Percentiles rank a stretch among this genome's conserved stretches.
phyloP scores from a whole-genome alignment of 2,888 invertebrate species.

The Brassicogethes aeneus region DNA sequence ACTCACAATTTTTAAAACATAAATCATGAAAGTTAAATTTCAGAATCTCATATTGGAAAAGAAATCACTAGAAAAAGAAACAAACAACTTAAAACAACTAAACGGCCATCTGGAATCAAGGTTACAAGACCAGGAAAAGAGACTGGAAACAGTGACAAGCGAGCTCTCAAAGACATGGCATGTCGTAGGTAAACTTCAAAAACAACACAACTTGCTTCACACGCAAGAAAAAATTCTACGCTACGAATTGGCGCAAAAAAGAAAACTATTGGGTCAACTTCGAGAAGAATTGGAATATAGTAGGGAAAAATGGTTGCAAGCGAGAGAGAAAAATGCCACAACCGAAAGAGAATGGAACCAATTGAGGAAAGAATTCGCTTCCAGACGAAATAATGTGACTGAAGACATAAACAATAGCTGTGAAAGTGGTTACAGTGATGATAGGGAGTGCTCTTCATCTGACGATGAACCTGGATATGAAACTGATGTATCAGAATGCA shows the following conservation, averaged over 20 bases:
- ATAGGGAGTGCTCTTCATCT: constrained; percentile 50
- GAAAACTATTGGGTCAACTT: constrained; percentile 74
- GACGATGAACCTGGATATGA: constrained; percentile 42
- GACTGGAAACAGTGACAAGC: constrained; percentile 67
- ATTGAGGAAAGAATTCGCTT: constrained; percentile 71
- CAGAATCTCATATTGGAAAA: constrained; percentile 80
- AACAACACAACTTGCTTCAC: constrained; percentile 79
- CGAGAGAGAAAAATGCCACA: constrained; percentile 74
- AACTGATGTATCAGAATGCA: constrained; percentile 38
- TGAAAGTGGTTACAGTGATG: constrained; percentile 82
- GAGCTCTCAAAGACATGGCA: constrained; percentile 85
- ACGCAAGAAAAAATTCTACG: constrained; percentile 82
- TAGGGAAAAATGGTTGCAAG: constrained; percentile 77
- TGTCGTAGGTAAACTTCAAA: constrained; percentile 61
- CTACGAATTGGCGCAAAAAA: constrained; percentile 82
- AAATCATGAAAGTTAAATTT: too few species aligned
- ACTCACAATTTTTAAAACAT: background rate
- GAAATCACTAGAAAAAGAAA: constrained; percentile 73
- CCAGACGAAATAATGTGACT: constrained; percentile 52
- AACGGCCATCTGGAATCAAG: constrained; percentile 73
- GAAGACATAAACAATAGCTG: constrained; percentile 60
- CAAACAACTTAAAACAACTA: constrained; percentile 69
- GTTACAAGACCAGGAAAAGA: constrained; percentile 65
- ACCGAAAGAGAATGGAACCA: constrained; percentile 77
- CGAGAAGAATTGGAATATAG: constrained; percentile 81